A percentile compares a stretch with the other conserved stretches of the same genome.
Evolutionary conservation across 2,888 invertebrate species (phyloP).

Genomic region (Andricus quercusramuli): DNA sequence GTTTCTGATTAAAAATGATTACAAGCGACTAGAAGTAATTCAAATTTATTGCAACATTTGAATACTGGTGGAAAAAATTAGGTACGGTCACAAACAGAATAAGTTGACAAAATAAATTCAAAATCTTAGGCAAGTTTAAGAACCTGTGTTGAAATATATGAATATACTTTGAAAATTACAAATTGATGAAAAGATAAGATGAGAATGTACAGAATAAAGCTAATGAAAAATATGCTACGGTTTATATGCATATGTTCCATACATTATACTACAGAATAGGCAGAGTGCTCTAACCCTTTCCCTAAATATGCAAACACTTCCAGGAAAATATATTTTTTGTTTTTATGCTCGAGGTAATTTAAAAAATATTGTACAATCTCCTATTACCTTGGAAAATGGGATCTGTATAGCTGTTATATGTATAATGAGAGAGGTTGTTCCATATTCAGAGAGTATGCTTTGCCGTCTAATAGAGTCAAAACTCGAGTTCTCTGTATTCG

Average conservation of each 20-base stretch:
- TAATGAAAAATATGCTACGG: neutral
- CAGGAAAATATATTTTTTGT: neutral
- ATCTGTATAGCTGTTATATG: neutral
- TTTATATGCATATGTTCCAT: neutral
- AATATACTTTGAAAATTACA: no score
- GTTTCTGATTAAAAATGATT: no score
- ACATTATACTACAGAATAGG: neutral
- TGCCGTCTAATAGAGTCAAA: constrained; percentile 7
- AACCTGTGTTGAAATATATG: neutral
- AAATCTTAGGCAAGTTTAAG: neutral
- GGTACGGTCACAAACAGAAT: no score
- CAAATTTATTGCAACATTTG: no score
- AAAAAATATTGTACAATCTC: neutral
- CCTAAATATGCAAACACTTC: neutral
- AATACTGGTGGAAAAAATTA: no score
- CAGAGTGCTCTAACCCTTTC: neutral
- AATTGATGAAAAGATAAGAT: neutral
- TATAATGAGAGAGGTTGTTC: neutral
- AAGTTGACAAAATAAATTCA: neutral
- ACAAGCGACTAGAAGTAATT: no score
- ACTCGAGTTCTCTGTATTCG: neutral
- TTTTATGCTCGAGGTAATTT: neutral
- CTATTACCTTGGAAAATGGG: neutral
- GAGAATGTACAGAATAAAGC: neutral
- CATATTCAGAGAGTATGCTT: constrained; percentile 12